Evolutionary conservation across 1,140 invertebrate genomes (phyloP).

Genomic region (Diploscapter pachys): DNA sequence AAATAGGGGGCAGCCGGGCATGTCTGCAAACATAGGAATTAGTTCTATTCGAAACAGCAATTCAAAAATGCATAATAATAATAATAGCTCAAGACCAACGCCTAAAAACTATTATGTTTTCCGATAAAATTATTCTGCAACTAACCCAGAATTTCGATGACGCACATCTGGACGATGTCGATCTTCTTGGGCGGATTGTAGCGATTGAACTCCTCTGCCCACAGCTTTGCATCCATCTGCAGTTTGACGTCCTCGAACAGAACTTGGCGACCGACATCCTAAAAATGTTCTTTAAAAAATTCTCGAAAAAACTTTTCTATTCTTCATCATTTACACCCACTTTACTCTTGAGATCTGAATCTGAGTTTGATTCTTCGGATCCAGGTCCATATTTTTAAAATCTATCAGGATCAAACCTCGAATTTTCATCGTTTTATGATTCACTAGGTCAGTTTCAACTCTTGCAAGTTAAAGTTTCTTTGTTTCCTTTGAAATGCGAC

Average conservation of each 20-base stretch:
- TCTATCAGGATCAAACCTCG: too few species aligned
- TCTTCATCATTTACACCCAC: neutral
- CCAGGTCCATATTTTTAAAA: too few species aligned
- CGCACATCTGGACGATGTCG: conserved; percentile 68
- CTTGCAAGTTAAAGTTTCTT: too few species aligned
- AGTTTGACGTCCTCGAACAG: conserved; percentile 67
- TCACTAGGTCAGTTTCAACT: too few species aligned
- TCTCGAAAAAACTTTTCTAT: neutral
- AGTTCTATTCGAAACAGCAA: too few species aligned
- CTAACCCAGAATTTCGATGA: conserved; percentile 63
- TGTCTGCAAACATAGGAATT: conserved; percentile 40
- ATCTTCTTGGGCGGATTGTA: conserved; percentile 70
- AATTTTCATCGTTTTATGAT: too few species aligned
- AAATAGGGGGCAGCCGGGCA: conserved; percentile 63
- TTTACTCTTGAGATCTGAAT: neutral
- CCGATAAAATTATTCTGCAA: too few species aligned
- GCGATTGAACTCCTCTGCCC: conserved; percentile 68
- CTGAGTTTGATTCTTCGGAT: too few species aligned
- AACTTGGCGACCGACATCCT: conserved; percentile 60
- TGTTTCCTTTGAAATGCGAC: too few species aligned
- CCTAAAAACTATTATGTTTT: too few species aligned
- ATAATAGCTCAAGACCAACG: too few species aligned
- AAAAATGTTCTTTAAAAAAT: neutral
- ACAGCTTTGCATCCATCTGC: conserved; percentile 69
- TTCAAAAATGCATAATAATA: too few species aligned